phyloP scores from a whole-genome alignment of 2,888 invertebrate genomes.

The Sepiola atlantica region DNA sequence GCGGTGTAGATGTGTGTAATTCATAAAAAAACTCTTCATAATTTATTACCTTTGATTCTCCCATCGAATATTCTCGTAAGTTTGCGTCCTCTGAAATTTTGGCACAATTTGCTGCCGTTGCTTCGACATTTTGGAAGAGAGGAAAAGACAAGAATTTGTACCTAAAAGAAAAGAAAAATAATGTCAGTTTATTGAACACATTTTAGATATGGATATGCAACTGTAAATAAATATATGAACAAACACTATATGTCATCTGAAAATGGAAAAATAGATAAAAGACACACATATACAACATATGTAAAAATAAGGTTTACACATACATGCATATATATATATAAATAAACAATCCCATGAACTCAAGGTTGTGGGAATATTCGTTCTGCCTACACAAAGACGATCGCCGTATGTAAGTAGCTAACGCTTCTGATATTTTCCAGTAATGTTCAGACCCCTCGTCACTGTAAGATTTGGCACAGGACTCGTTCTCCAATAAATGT shows the following conservation, averaged over 20 bases:
- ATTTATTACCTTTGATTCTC: conserved; percentile 54
- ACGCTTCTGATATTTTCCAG: too few species aligned
- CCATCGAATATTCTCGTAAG: conserved; percentile 54
- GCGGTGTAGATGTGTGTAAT: too few species aligned
- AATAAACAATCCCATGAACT: too few species aligned
- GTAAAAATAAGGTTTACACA: too few species aligned
- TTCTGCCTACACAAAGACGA: too few species aligned
- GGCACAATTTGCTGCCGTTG: conserved; percentile 53
- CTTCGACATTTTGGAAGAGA: conserved; percentile 51
- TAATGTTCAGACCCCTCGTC: too few species aligned
- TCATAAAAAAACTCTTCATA: too few species aligned
- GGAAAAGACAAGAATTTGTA: conserved; percentile 54
- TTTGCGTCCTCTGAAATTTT: conserved; percentile 52
- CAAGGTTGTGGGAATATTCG: too few species aligned
- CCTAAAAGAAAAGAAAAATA: conserved; percentile 48
- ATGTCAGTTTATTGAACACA: background rate
- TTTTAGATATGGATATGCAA: background rate
- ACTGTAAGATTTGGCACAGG: too few species aligned
- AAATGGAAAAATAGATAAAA: background rate
- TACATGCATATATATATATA: background rate
- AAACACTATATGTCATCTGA: background rate
- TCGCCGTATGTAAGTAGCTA: too few species aligned
- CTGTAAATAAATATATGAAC: background rate
- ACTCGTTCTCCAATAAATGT: too few species aligned
- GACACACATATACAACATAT: too few species aligned